Conservation (phyloP, 2,888 invertebrate species). For the Microplitis manilae region DNA sequence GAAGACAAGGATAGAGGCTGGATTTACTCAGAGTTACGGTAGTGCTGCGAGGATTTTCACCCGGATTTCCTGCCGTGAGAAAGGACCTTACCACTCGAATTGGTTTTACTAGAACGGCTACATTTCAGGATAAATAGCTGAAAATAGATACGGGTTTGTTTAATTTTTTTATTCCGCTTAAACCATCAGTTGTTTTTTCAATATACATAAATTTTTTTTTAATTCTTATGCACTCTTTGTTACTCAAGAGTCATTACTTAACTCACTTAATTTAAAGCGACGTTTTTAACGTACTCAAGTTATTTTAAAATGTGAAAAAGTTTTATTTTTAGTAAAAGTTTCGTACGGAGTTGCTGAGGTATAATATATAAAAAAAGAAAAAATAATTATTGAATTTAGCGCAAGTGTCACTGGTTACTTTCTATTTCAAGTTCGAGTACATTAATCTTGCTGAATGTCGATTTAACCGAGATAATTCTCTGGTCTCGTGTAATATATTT, state of each 20-base stretch:
- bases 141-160: constrained; percentile 47
- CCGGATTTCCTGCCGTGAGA: constrained; percentile 47
- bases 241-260: constrained; percentile 33
- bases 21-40: constrained; percentile 52
- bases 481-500: constrained; percentile 49
- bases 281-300: constrained; percentile 1
- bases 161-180: constrained; percentile 39
- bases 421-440: constrained; percentile 47
- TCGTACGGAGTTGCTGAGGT: constrained; percentile 7
- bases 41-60: constrained; percentile 49
- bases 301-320: constrained; percentile 31
- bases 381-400: constrained; percentile 40
- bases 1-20: constrained; percentile 40
- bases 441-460: constrained; percentile 48
- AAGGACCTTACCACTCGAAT: constrained; percentile 48
- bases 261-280: constrained; percentile 35
- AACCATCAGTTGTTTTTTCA: constrained; percentile 20
- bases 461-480: constrained; percentile 38
- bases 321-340: neutral
- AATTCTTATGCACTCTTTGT: neutral
- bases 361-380: no score
- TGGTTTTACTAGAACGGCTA: constrained; percentile 48
- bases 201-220: constrained; percentile 14
- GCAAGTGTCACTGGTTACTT: constrained; percentile 32
- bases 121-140: constrained; percentile 51